A percentile compares a stretch with the other conserved stretches of the same genome.
Evolutionary conservation across 2,888 invertebrate species (phyloP).

Genomic region (Terebella lapidaria): DNA sequence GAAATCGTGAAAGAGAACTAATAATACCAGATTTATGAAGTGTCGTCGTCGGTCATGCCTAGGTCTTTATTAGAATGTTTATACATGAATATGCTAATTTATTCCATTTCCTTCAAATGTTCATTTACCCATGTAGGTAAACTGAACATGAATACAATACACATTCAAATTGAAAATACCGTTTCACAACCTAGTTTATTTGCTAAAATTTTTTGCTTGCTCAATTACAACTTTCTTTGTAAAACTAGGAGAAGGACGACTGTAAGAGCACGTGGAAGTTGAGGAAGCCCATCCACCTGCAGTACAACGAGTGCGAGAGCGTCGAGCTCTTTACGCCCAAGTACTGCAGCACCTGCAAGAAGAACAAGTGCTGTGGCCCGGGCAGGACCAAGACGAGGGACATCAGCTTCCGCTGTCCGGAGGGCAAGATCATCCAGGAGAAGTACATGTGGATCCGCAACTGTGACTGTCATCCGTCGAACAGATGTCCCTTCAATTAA

Average conservation of each 20-base stretch:
- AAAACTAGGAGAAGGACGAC: constrained; percentile 10
- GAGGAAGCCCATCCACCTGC: constrained; percentile 1
- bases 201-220: no score
- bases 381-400: constrained; percentile 56
- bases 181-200: no score
- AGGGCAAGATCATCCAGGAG: constrained; percentile 9
- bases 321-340: constrained; percentile 64
- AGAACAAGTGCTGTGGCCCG: constrained; percentile 62
- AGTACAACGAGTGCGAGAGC: constrained; percentile 58
- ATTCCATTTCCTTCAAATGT: no score
- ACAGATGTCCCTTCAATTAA: constrained; percentile 1
- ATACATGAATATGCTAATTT: no score
- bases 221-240: no score
- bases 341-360: constrained; percentile 63
- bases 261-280: constrained; percentile 20
- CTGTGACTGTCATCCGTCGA: constrained; percentile 11
- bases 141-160: no score
- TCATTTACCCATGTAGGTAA: no score
- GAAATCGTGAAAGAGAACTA: no score
- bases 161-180: no score
- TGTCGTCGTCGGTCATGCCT: no score
- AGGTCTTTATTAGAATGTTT: no score
- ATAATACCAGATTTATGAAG: no score
- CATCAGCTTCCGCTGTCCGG: constrained; percentile 38
- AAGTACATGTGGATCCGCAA: constrained; percentile 24